phyloP scores from a whole-genome alignment of 2,797 vertebrate genomes.

The Mionectes olivaceus region DNA sequence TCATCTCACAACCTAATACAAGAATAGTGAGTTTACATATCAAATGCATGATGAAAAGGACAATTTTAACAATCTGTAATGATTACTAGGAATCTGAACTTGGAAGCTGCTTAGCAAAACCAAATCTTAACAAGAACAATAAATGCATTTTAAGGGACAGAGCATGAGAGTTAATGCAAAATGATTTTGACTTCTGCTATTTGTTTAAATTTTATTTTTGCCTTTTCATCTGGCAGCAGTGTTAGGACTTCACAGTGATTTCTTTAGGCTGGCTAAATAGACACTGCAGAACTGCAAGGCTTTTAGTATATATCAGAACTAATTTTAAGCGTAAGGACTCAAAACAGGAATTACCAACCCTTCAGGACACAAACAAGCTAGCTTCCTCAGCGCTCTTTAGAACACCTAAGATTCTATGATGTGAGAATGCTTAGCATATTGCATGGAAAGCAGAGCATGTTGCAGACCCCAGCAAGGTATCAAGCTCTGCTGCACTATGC shows the following conservation, averaged over 20 bases:
- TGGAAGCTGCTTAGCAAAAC: background rate
- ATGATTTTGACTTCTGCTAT: background rate
- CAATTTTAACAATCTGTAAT: background rate
- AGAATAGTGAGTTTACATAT: background rate
- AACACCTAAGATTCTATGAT: background rate
- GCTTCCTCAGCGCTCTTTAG: background rate
- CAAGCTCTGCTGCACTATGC: background rate
- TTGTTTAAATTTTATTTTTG: background rate
- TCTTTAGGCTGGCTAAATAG: background rate
- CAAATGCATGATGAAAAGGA: background rate
- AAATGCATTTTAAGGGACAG: background rate
- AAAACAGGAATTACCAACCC: background rate
- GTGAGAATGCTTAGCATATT: background rate
- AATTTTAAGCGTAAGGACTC: background rate
- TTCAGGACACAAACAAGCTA: background rate
- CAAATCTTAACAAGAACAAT: background rate
- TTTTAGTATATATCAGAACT: background rate
- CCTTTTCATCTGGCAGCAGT: background rate
- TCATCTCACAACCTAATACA: background rate
- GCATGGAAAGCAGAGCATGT: background rate
- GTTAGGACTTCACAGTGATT: background rate
- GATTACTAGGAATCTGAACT: background rate
- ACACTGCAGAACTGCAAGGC: background rate
- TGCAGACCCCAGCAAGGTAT: background rate
- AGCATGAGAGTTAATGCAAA: slow-evolving; percentile 1